phyloP scores from a whole-genome alignment of 2,797 vertebrate genomes.

The Acridotheres tristis region DNA sequence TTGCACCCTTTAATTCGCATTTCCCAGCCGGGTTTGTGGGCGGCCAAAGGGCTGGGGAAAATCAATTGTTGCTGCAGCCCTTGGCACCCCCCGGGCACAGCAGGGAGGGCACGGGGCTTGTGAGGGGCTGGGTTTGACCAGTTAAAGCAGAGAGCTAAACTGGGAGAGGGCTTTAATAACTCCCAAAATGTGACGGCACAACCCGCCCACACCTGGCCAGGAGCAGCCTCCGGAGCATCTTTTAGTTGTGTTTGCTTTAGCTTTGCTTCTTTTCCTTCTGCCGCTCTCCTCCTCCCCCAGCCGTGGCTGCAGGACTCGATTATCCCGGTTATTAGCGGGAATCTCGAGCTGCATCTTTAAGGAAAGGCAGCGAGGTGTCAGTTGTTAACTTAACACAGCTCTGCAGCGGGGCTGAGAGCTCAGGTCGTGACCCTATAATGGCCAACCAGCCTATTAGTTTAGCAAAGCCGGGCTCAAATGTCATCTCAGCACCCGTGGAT shows the following conservation, averaged over 20 bases:
- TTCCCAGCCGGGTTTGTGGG: neutral
- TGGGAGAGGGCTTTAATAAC: fast-evolving
- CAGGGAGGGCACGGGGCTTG: neutral
- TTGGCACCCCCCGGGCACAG: fast-evolving
- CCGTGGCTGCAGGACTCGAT: neutral
- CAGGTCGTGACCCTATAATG: constrained; percentile 69
- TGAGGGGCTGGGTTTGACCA: fast-evolving
- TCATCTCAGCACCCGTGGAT: constrained; percentile 12
- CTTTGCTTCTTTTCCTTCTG: fast-evolving
- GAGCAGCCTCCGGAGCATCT: neutral
- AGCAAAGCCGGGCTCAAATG: constrained; percentile 44
- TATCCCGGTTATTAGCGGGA: constrained; percentile 12
- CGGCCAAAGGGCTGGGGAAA: neutral
- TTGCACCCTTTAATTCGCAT: neutral
- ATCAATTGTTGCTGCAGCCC: neutral
- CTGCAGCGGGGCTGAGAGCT: constrained; percentile 55
- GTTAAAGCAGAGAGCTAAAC: neutral
- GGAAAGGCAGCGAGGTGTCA: constrained; percentile 26
- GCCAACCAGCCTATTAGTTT: constrained; percentile 75
- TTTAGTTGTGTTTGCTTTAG: fast-evolving
- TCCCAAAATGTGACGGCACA: neutral
- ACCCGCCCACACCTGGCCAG: neutral
- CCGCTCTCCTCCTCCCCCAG: neutral
- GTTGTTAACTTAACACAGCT: constrained; percentile 64
- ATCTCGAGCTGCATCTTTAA: neutral